Percentiles rank a stretch among this genome's conserved stretches.
phyloP scores from a whole-genome alignment of 2,113 vertebrate genomes.

The Chelonoidis abingdonii region DNA sequence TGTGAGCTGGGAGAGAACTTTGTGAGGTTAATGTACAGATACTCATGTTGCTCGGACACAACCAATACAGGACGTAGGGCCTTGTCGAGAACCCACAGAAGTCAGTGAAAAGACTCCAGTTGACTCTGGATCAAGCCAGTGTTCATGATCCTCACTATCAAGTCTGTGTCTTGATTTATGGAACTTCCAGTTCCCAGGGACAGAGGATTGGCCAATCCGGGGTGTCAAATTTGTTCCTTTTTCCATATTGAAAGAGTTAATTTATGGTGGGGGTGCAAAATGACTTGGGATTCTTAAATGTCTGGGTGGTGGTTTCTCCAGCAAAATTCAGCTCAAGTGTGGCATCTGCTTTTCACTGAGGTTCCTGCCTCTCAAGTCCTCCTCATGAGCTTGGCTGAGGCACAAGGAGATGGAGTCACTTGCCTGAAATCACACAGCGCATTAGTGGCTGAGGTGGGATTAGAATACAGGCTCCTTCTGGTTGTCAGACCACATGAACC shows the following conservation, averaged over 20 bases:
- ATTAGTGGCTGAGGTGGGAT: not conserved
- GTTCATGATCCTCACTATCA: not conserved
- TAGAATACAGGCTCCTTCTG: not conserved
- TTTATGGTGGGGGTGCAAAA: not conserved
- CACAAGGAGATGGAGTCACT: not conserved
- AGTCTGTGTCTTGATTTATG: not conserved
- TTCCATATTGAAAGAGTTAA: not conserved
- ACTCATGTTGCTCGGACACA: not conserved
- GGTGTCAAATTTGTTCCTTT: accelerated
- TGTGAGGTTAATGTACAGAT: not conserved
- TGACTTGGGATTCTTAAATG: not conserved
- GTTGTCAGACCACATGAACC: not conserved
- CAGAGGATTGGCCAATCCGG: not conserved
- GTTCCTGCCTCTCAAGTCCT: not conserved
- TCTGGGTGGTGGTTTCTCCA: not conserved
- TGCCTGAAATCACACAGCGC: not conserved
- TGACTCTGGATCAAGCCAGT: not conserved
- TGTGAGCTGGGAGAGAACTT: not conserved
- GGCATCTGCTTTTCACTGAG: not conserved
- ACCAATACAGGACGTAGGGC: accelerated
- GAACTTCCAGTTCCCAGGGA: not conserved
- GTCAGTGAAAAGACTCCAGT: not conserved
- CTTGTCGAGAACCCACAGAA: not conserved
- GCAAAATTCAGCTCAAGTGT: not conserved
- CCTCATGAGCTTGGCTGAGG: not conserved